phyloP scores from a whole-genome alignment of 2,113 vertebrate genomes.

The Tyto alba region DNA sequence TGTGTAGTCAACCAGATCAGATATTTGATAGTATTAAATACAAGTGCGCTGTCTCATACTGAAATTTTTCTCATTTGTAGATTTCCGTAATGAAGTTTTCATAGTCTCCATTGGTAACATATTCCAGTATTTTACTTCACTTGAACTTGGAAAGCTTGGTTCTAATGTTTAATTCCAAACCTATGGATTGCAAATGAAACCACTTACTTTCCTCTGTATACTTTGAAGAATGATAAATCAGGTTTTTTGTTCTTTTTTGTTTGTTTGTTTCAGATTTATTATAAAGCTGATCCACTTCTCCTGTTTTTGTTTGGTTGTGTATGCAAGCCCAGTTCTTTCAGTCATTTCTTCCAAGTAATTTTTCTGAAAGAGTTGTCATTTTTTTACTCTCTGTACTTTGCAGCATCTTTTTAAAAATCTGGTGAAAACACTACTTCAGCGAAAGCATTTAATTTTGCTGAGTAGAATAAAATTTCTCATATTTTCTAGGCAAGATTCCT shows the following conservation, averaged over 20 bases:
- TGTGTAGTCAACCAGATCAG: background rate
- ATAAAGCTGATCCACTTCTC: background rate
- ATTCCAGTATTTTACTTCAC: background rate
- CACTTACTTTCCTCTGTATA: background rate
- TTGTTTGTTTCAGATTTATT: conserved; percentile 24
- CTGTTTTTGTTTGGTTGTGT: background rate
- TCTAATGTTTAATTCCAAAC: background rate
- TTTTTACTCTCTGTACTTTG: background rate
- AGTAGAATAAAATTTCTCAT: background rate
- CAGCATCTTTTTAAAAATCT: conserved; percentile 1
- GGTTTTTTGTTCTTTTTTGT: too few species aligned
- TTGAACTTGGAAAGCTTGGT: background rate
- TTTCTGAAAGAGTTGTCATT: background rate
- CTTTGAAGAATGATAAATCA: conserved; percentile 7
- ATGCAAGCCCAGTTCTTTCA: background rate
- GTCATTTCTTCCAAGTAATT: background rate
- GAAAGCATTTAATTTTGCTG: background rate
- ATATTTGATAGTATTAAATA: background rate
- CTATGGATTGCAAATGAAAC: background rate
- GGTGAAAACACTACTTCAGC: background rate
- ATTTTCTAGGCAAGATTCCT: background rate
- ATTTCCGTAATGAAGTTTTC: background rate
- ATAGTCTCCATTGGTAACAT: background rate
- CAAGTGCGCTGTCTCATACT: background rate
- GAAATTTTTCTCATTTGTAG: background rate